phyloP scores from a whole-genome alignment of 2,113 vertebrate genomes.

The Rhombomys opimus region DNA sequence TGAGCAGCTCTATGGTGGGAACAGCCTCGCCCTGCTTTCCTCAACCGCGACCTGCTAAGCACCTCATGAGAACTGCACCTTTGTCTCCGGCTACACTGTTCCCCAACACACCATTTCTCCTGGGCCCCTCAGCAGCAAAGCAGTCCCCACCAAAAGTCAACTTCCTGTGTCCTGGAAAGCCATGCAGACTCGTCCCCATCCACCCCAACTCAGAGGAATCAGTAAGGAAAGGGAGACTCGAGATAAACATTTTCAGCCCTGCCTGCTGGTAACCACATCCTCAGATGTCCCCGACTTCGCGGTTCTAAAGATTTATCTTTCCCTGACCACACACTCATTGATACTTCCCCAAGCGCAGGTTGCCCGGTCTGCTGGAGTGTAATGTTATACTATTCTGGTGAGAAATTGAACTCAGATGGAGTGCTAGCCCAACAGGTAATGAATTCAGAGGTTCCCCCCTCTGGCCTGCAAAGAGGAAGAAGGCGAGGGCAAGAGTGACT shows the following conservation, averaged over 20 bases:
- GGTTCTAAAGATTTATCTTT: constrained; percentile 62
- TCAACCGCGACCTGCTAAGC: background rate
- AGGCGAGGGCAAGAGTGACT: background rate
- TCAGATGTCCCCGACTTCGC: constrained; percentile 36
- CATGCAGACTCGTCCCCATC: background rate
- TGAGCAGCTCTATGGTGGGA: background rate
- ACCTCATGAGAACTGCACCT: background rate
- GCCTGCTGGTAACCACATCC: constrained; percentile 72
- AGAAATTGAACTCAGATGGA: background rate
- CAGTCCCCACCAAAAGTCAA: background rate
- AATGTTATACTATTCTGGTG: background rate
- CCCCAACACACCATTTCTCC: background rate
- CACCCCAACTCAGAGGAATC: background rate
- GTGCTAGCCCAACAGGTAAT: constrained; percentile 47
- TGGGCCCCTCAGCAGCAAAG: rapidly evolving
- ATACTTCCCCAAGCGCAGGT: background rate
- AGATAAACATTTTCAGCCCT: constrained; percentile 63
- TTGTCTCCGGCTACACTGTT: background rate
- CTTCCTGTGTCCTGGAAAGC: background rate
- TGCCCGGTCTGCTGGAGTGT: background rate
- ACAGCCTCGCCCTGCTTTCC: background rate
- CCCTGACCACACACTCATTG: constrained; percentile 72
- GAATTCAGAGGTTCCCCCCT: background rate
- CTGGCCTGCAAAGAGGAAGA: background rate
- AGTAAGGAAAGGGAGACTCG: background rate